A percentile compares a stretch with the other conserved stretches of the same genome.
These are phyloP conservation scores for Dicentrarchus labrax DNA, from an alignment of 2,113 vertebrate genomes.

Conservation along the genomic window DNA sequence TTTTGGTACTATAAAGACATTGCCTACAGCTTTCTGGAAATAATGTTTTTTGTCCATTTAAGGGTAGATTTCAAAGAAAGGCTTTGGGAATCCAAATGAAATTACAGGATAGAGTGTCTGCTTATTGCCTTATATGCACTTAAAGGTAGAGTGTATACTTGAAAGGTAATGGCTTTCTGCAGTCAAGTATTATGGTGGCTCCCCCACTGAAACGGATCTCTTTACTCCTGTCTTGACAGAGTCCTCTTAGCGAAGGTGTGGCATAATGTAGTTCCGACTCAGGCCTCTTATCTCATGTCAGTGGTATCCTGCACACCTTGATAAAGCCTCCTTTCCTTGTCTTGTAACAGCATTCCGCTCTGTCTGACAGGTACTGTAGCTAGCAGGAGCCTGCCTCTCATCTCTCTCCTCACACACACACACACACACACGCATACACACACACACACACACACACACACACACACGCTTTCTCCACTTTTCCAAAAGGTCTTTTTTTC, in stretches of 20 bases:
- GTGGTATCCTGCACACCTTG: slow-evolving; percentile 76
- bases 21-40: slow-evolving; percentile 57
- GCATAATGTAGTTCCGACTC: slow-evolving; percentile 74
- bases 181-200: slow-evolving; percentile 67
- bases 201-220: slow-evolving; percentile 75
- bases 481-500: slow-evolving; percentile 27
- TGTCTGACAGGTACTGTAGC: slow-evolving; percentile 73
- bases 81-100: slow-evolving; percentile 68
- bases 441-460: no score
- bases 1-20: slow-evolving; percentile 43
- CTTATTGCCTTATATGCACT: slow-evolving; percentile 79
- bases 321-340: slow-evolving; percentile 67
- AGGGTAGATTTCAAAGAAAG: slow-evolving; percentile 69
- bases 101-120: slow-evolving; percentile 72
- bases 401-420: slow-evolving; percentile 39
- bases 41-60: slow-evolving; percentile 65
- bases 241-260: slow-evolving; percentile 80
- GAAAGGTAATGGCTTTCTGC: slow-evolving; percentile 77
- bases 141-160: slow-evolving; percentile 75
- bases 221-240: slow-evolving; percentile 72
- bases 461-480: slow-evolving; percentile 5
- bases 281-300: slow-evolving; percentile 76
- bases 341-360: slow-evolving; percentile 73
- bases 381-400: slow-evolving; percentile 62
- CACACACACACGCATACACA: slow-evolving; percentile 28